Base-by-base conservation (phyloP, 1,140 invertebrate genomes). In the Atta colombica region DNA sequence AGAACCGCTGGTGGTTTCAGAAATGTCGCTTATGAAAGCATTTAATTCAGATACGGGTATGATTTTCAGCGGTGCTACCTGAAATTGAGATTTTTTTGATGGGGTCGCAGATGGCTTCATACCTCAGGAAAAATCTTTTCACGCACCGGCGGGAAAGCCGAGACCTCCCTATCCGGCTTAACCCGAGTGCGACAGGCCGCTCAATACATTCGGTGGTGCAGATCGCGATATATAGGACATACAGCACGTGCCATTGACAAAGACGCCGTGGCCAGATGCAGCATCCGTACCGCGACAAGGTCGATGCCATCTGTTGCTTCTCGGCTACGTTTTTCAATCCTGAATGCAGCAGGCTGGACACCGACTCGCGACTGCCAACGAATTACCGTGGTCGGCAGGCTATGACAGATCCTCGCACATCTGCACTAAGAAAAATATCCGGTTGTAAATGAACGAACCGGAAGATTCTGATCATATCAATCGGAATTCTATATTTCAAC, bases 301-400 rank as follows among this genome's bases (percentile, higher is more conserved):
- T 85, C 80, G 86, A 66, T 87, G 66, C 80, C 86, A 87, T 87
- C 86, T 87, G 86, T 85, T 85, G 80, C 80, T 87, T 85, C 69
- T 68, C 53, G 77, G 28, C 53, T 63, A 16, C 49, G 61, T 85
- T 80, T 66, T 86, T 49, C 31, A 55, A 45, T 51, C 21, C 25
- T 45, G 49, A 58, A 31, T 53, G 21, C 25, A 55, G n/a, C 21
- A 28, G 63, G 39, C 71, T 39, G 60, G 80, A 63, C 58, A 84
- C 55, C 55, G 63, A 68, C 77, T 80, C 21, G 69, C 69, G 69
- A 71, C 35, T 35, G 49, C 63, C 10, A 65, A 7, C 63, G 77
- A 80, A 80, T 80, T 80, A 80, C n/a, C 49, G 25, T 45, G 28
- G 28, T 58, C 18, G 58, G 14, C 18, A 14, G 60, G 25, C 39